phyloP scores from a whole-genome alignment of 2,888 invertebrate genomes.

The Mesoligia furuncula region DNA sequence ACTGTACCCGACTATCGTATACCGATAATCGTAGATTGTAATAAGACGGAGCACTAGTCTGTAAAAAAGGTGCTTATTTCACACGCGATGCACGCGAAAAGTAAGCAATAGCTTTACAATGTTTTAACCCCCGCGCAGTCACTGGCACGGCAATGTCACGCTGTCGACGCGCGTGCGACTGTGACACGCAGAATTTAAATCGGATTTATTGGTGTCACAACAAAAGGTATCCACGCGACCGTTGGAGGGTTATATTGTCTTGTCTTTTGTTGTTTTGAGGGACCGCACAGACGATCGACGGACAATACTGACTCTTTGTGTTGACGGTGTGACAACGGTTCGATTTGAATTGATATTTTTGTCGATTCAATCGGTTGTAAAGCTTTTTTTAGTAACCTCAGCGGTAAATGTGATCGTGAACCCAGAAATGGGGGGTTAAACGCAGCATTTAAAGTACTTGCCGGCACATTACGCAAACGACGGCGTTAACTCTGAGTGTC shows the following conservation, averaged over 20 bases:
- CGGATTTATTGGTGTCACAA: slow-evolving; percentile 77
- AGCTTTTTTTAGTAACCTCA: neutral
- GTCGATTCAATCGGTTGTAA: slow-evolving; percentile 7
- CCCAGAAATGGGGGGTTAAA: neutral
- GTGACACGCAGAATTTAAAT: slow-evolving; percentile 84
- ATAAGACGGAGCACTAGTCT: slow-evolving; percentile 60
- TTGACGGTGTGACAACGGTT: slow-evolving; percentile 9
- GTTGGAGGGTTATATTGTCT: slow-evolving; percentile 61
- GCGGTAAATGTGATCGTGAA: neutral
- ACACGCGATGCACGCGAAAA: slow-evolving; percentile 64
- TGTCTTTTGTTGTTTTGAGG: slow-evolving; percentile 52
- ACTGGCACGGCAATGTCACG: slow-evolving; percentile 77
- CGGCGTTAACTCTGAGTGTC: neutral
- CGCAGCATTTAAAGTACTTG: neutral
- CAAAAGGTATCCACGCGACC: slow-evolving; percentile 65
- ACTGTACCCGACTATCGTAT: slow-evolving; percentile 26
- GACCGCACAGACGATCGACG: slow-evolving; percentile 16
- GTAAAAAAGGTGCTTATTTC: slow-evolving; percentile 54
- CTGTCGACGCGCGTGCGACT: slow-evolving; percentile 78
- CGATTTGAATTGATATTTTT: slow-evolving; percentile 24
- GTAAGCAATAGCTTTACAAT: slow-evolving; percentile 57
- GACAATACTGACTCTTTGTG: slow-evolving; percentile 29
- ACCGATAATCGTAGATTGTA: slow-evolving; percentile 57
- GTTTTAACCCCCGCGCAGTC: slow-evolving; percentile 74
- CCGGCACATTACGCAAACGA: neutral